A percentile compares a stretch with the other conserved stretches of the same genome.
phyloP scores from a whole-genome alignment of 2,113 vertebrate genomes.

The Cryptomyrus ogoouensis region DNA sequence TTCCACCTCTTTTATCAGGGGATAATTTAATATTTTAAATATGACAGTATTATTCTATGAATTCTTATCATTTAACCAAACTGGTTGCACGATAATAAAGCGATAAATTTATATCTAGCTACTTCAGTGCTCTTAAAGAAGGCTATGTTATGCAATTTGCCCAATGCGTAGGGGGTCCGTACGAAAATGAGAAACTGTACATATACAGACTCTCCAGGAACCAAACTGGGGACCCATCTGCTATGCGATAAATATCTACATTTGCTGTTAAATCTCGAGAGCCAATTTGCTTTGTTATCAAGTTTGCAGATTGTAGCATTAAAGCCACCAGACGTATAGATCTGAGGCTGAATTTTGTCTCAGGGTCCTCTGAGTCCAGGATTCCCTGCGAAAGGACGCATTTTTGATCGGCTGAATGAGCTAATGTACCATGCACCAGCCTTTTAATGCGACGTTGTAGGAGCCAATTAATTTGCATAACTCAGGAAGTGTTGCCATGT shows the following conservation, averaged over 20 bases:
- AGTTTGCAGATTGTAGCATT: neutral
- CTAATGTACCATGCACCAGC: constrained; percentile 99
- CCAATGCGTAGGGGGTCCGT: neutral
- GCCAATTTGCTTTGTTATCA: neutral
- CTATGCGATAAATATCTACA: neutral
- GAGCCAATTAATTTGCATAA: constrained; percentile 99
- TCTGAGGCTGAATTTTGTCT: neutral
- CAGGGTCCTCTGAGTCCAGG: constrained; percentile 61
- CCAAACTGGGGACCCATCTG: neutral
- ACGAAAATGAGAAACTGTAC: neutral
- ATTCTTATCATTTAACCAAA: neutral
- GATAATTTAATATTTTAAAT: neutral
- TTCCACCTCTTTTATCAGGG: neutral
- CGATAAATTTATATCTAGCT: neutral
- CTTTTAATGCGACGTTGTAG: constrained; percentile 98
- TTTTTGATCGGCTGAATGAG: constrained; percentile 92
- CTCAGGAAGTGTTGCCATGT: constrained; percentile 85
- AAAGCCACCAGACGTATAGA: neutral
- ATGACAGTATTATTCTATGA: neutral
- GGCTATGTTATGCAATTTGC: neutral
- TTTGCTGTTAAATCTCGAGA: no score
- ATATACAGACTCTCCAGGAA: neutral
- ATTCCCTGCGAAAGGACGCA: constrained; percentile 74
- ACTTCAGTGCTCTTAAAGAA: neutral
- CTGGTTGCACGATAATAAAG: neutral